Percentiles rank a stretch among this genome's conserved stretches.
phyloP scores from a whole-genome alignment of 2,888 invertebrate genomes.

The Thereva nobilitata region DNA sequence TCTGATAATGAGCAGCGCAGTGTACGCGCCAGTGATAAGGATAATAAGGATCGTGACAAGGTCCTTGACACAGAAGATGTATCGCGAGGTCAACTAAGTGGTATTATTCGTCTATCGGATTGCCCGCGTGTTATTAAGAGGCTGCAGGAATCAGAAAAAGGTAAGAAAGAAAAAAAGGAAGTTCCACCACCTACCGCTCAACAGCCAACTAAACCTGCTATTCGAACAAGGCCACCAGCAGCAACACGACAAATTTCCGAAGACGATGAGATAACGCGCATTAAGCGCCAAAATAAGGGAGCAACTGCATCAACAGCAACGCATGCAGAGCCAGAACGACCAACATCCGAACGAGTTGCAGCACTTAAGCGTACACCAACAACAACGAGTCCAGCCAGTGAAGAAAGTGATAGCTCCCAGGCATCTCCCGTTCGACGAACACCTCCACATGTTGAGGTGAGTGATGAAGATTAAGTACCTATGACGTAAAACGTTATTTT shows the following conservation, averaged over 20 bases:
- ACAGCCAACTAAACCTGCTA: conserved; percentile 62
- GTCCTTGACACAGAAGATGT: conserved; percentile 90
- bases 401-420: conserved; percentile 64
- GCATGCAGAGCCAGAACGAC: conserved; percentile 61
- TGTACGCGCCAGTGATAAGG: conserved; percentile 66
- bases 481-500: conserved; percentile 8
- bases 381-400: conserved; percentile 59
- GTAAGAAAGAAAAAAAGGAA: conserved; percentile 78
- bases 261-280: conserved; percentile 85
- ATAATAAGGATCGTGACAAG: conserved; percentile 69
- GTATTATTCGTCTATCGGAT: conserved; percentile 84
- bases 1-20: conserved; percentile 74
- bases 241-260: conserved; percentile 81
- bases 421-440: conserved; percentile 69
- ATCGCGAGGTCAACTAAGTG: conserved; percentile 82
- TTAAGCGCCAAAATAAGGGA: conserved; percentile 84
- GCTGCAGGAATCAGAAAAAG: conserved; percentile 77
- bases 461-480: conserved; percentile 54
- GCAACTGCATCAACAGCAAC: conserved; percentile 61
- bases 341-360: conserved; percentile 60
- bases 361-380: conserved; percentile 58
- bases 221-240: conserved; percentile 61
- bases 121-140: conserved; percentile 89
- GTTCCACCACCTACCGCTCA: conserved; percentile 62
- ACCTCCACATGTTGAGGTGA: conserved; percentile 78